Percentiles rank a stretch among this genome's conserved stretches.
These are phyloP conservation scores for Pteruthius melanotis DNA, from an alignment of 2,113 vertebrate species.

Conservation along the genomic window DNA sequence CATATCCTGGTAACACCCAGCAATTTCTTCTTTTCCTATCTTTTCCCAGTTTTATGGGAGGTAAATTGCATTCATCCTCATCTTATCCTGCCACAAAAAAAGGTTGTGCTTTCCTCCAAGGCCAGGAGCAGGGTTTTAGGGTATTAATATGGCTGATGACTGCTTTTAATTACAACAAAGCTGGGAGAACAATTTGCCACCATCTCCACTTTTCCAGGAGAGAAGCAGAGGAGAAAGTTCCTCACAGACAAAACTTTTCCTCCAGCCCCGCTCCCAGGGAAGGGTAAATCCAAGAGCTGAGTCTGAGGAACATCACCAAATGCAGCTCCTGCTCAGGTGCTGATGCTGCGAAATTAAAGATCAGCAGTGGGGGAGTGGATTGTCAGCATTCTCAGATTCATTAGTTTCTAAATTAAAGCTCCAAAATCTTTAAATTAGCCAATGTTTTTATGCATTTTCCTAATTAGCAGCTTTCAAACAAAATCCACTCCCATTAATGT, in stretches of 20 bases:
- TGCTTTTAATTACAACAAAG: not conserved
- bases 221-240: not conserved
- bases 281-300: not conserved
- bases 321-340: not conserved
- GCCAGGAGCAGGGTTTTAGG: not conserved
- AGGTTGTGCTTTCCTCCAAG: not conserved
- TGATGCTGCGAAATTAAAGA: not conserved
- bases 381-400: not conserved
- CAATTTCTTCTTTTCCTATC: not conserved
- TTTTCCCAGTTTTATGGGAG: not conserved
- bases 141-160: not conserved
- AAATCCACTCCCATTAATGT: not conserved
- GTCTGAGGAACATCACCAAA: not conserved
- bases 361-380: not conserved
- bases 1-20: not conserved
- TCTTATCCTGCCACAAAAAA: not conserved
- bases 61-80: not conserved
- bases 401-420: constrained; percentile 23
- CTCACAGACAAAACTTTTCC: not conserved
- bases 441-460: not conserved
- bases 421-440: not conserved
- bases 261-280: not conserved
- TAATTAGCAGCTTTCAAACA: not conserved
- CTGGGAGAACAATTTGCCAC: not conserved
- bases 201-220: not conserved